Percentiles rank a stretch among this genome's conserved stretches.
Conservation (phyloP, 2,888 invertebrate species). For the Syrphus vitripennis region DNA sequence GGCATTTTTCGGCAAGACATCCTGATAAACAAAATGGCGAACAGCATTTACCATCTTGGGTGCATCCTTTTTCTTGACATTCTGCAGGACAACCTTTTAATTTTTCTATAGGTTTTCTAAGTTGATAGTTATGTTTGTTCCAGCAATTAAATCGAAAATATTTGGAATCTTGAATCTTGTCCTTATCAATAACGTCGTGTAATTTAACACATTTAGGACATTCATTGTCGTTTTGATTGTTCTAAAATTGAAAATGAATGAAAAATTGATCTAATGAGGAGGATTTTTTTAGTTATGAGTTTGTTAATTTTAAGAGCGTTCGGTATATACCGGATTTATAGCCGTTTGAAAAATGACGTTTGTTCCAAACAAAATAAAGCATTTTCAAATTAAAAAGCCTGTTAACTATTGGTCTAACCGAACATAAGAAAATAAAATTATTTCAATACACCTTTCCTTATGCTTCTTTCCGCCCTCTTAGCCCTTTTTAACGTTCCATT, state of each 20-base stretch:
- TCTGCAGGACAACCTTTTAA: slow-evolving; percentile 81
- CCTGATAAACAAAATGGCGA: slow-evolving; percentile 88
- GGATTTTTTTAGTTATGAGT: too few relatives aligned
- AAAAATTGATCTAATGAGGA: too few relatives aligned
- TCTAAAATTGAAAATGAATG: slow-evolving; percentile 77
- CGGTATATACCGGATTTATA: too few relatives aligned
- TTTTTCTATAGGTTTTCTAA: slow-evolving; percentile 31
- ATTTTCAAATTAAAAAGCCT: too few relatives aligned
- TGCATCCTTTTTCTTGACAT: slow-evolving; percentile 82
- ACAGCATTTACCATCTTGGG: slow-evolving; percentile 86
- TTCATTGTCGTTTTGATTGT: slow-evolving; percentile 85
- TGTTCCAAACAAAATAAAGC: too few relatives aligned
- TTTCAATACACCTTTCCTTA: too few relatives aligned
- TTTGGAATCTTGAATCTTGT: slow-evolving; percentile 11
- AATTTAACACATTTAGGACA: slow-evolving; percentile 84
- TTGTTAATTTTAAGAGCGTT: too few relatives aligned
- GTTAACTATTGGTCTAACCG: too few relatives aligned
- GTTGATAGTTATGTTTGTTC: slow-evolving; percentile 83
- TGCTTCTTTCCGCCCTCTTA: too few relatives aligned
- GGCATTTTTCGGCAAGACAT: slow-evolving; percentile 86
- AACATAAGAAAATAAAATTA: too few relatives aligned
- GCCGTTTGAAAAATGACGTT: too few relatives aligned
- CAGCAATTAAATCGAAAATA: slow-evolving; percentile 85
- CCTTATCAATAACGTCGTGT: slow-evolving; percentile 73
- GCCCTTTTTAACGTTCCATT: too few relatives aligned